Conservation (phyloP, 2,888 invertebrate genomes). For the Scaptomyza caliginosa region DNA sequence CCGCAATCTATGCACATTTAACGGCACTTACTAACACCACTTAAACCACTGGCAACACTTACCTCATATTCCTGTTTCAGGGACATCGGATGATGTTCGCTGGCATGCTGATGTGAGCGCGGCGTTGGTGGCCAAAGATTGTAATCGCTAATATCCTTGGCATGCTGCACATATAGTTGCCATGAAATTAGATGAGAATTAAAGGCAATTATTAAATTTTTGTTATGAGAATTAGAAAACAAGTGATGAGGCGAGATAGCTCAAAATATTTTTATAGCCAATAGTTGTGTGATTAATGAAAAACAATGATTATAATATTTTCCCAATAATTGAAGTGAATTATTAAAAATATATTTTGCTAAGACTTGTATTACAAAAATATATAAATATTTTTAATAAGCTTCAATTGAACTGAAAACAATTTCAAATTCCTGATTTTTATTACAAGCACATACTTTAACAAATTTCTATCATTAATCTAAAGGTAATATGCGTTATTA, state of each 20-base stretch:
- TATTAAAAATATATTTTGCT: not conserved
- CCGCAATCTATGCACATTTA: conserved; percentile 48
- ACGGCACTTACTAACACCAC: conserved; percentile 46
- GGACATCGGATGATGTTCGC: conserved; percentile 81
- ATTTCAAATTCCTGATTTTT: conserved; percentile 7
- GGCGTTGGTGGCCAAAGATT: conserved; percentile 83
- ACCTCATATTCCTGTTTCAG: conserved; percentile 85
- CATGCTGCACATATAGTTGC: conserved; percentile 83
- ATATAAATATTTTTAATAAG: not conserved
- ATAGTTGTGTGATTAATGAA: not conserved
- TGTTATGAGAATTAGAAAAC: not conserved
- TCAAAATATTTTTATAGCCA: not conserved
- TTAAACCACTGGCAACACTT: conserved; percentile 36
- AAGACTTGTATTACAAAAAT: not conserved
- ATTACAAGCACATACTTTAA: not conserved
- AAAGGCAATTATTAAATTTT: conserved; percentile 9
- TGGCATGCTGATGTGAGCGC: conserved; percentile 81
- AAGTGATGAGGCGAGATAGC: not conserved
- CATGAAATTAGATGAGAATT: conserved; percentile 29
- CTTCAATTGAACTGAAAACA: conserved; percentile 4
- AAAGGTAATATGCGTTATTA: conserved; percentile 23
- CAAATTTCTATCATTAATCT: not conserved
- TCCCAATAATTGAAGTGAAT: not conserved
- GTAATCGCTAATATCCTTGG: conserved; percentile 84
- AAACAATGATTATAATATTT: not conserved